Evolutionary conservation across 2,888 invertebrate species (phyloP), one percentile per base, ranked within the genome.

Genomic region (Xanthorhoe designata): DNA sequence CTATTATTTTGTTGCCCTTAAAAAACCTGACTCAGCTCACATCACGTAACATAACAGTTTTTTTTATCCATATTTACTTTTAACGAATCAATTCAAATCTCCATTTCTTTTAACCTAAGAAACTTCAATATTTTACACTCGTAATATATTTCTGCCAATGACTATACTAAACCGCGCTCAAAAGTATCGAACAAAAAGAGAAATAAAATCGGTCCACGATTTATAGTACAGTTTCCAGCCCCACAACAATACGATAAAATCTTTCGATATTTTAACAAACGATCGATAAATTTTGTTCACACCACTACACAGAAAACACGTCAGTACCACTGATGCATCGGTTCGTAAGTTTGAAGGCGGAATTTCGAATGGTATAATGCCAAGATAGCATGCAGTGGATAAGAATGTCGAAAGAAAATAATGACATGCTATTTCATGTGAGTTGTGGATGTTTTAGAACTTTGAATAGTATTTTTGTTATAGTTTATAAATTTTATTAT

Each of bases 281-380:
- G 72, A 73, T 80, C 79, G 75, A 80, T 72, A 73, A 67, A 66
- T 66, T 61, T 64, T 54, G 64, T 70, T 72, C 75, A 60, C 79
- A 72, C 69, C 77, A 71, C 78, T 82, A 77, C 61, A 55, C 66
- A 58, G 59, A 65, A 58, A 58, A 71, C 75, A 62, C 38, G 66
- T 63, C 66, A 53, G 29, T 53, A 35, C 63, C 67, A 67, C 50
- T 62, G 63, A 63, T 61, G 62, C 66, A 66, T 66, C 56, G 60
- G 8, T 60, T 55, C 49, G 55, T 50, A 61, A 50, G 47, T 54
- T 55, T 61, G 8, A 13, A 61, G 55, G 55, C 55, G 54, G 55
- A 55, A 42, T 32, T 55, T 55, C 18, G 42, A 59, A 59, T 15
- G 51, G 9, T 51, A 50, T 58, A 35, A 35, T 13, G 38, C 38